Evolutionary conservation across 2,797 vertebrate species (phyloP), one percentile per base, ranked within the genome.

Genomic region (Syndactyla subalaris): DNA sequence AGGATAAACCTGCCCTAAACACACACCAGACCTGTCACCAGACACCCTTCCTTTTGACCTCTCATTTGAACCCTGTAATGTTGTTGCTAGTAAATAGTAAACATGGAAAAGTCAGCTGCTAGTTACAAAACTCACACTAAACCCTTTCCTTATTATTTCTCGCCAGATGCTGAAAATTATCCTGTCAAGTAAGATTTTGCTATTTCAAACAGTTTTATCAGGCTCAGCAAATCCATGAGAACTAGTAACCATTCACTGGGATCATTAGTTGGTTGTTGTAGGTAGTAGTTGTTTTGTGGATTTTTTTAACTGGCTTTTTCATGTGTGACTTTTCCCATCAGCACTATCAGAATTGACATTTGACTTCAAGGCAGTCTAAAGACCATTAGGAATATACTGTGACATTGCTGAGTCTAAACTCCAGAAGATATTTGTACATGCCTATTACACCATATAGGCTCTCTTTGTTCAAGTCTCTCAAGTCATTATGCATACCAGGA

Each of bases 401-500:
- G 89, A 89, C 89, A 96, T 10, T 52, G 85, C 79, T 46, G 59
- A 88, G 43, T 54, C 66, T 84, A 43, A 93, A 70, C 57, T 86
- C 62, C 51, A 32, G 63, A 57, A 86, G 34, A 55, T n/a, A 84
- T 54, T 67, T 76, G 85, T 68, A 73, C 7, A 4, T 90, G 82
- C 55, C 67, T 94, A 18, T 71, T 84, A 76, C 22, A 73, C 58
- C 38, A 17, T n/a, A 36, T 30, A 55, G 59, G 30, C 54, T 88
- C 36, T 70, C 52, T 78, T 83, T 67, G 75, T 77, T 86, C 82
- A 49, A n/a, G 3, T 89, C 66, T 91, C 76, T 88, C 36, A 75
- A 88, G 58, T 93, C 76, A 85, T 95, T 91, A 94, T 55, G 58
- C 63, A 54, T 46, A 91, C 73, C 66, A 81, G 72, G 70, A 88